A percentile compares a stretch with the other conserved stretches of the same genome.
Conservation (phyloP, 2,888 invertebrate genomes). For the Cephus nigrinus region DNA sequence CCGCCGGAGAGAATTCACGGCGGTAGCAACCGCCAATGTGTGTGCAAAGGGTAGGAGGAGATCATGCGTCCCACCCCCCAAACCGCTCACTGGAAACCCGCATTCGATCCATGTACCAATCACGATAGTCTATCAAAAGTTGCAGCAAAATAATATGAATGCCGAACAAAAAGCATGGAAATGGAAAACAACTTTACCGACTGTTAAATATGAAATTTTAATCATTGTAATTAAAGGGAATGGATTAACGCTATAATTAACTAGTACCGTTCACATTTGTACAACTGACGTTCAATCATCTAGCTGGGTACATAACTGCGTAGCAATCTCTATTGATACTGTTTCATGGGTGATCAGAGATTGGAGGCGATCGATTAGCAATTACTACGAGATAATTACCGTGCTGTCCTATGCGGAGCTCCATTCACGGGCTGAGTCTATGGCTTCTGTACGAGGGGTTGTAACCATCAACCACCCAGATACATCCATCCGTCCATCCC, state of each 20-base stretch:
- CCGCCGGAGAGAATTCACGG: background rate
- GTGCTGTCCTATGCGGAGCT: constrained; percentile 21
- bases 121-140: background rate
- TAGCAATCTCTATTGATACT: constrained; percentile 42
- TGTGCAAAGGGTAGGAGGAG: background rate
- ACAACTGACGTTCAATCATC: background rate
- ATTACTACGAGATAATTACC: constrained; percentile 54
- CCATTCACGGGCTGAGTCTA: constrained; percentile 15
- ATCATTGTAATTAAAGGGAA: background rate
- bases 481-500: background rate
- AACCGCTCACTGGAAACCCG: too few relatives aligned
- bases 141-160: background rate
- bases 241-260: background rate
- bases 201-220: background rate
- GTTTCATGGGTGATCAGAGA: constrained; percentile 46
- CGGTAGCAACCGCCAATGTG: background rate
- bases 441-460: background rate
- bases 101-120: background rate
- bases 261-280: background rate
- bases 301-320: constrained; percentile 11
- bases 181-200: too few relatives aligned
- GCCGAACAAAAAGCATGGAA: background rate
- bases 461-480: background rate
- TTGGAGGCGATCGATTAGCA: constrained; percentile 52
- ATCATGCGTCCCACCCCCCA: too few relatives aligned